Percentiles rank a stretch among this genome's conserved stretches.
These are phyloP conservation scores for Drosophila engyochracea DNA, from an alignment of 2,888 invertebrate species.

Conservation along the genomic window DNA sequence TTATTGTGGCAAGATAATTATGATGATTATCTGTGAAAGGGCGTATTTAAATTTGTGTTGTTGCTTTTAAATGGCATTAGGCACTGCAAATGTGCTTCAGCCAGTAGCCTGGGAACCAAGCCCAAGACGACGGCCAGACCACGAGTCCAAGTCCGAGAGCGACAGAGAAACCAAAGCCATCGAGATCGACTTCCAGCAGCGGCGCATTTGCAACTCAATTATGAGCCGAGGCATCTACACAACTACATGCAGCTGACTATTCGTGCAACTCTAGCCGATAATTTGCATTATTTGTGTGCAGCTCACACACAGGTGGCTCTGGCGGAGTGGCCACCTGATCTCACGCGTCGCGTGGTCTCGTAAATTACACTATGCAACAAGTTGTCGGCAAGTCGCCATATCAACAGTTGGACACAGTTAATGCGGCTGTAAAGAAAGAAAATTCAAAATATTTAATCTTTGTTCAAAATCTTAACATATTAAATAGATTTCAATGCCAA, in stretches of 20 bases:
- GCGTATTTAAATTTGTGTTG: slow-evolving; percentile 58
- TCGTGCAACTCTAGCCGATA: slow-evolving; percentile 75
- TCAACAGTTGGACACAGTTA: background rate
- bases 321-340: slow-evolving; percentile 54
- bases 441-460: background rate
- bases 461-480: background rate
- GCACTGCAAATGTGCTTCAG: slow-evolving; percentile 41
- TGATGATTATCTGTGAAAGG: slow-evolving; percentile 77
- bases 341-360: slow-evolving; percentile 66
- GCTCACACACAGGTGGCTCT: slow-evolving; percentile 74
- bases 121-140: slow-evolving; percentile 19
- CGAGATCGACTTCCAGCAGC: slow-evolving; percentile 30
- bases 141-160: background rate
- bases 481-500: background rate
- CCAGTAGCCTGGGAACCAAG: slow-evolving; percentile 64
- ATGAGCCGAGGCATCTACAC: slow-evolving; percentile 57
- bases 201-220: slow-evolving; percentile 77
- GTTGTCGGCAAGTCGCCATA: slow-evolving; percentile 1
- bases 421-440: background rate
- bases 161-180: slow-evolving; percentile 15
- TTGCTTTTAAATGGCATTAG: slow-evolving; percentile 51
- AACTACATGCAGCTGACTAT: slow-evolving; percentile 69
- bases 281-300: slow-evolving; percentile 72
- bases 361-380: slow-evolving; percentile 60
- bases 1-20: slow-evolving; percentile 75